phyloP scores from a whole-genome alignment of 2,797 vertebrate genomes.

The Hemibagrus guttatus region DNA sequence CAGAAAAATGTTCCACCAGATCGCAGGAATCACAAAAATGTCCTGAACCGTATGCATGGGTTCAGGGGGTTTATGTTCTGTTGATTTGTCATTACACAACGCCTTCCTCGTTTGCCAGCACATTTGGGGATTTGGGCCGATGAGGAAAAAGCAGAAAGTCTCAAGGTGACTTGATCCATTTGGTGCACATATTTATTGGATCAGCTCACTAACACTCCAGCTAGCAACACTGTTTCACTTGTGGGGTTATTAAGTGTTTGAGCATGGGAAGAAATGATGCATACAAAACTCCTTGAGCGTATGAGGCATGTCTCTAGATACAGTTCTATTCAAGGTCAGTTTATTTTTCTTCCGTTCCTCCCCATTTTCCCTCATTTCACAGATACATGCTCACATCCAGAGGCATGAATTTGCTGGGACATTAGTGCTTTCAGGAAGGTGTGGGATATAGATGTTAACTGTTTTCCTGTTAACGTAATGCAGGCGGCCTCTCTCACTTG shows the following conservation, averaged over 20 bases:
- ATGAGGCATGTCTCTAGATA: constrained; percentile 7
- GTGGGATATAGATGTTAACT: not conserved
- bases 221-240: constrained; percentile 34
- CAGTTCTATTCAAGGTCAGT: constrained; percentile 29
- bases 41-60: too few relatives aligned
- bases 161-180: constrained; percentile 8
- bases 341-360: not conserved
- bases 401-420: not conserved
- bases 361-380: not conserved
- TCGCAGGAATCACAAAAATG: constrained; percentile 4
- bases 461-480: constrained; percentile 1
- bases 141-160: not conserved
- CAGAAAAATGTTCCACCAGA: constrained; percentile 8
- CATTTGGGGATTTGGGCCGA: not conserved
- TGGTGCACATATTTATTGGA: constrained; percentile 24
- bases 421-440: not conserved
- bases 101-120: not conserved
- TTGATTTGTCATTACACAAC: not conserved
- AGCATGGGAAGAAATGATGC: constrained; percentile 26
- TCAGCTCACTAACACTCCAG: constrained; percentile 27
- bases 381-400: not conserved
- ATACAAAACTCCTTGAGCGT: constrained; percentile 1
- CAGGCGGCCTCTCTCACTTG: not conserved
- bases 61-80: not conserved
- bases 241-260: constrained; percentile 26